Evolutionary conservation across 1,140 invertebrate genomes (phyloP).

Genomic region (Brachionus manjavacas): DNA sequence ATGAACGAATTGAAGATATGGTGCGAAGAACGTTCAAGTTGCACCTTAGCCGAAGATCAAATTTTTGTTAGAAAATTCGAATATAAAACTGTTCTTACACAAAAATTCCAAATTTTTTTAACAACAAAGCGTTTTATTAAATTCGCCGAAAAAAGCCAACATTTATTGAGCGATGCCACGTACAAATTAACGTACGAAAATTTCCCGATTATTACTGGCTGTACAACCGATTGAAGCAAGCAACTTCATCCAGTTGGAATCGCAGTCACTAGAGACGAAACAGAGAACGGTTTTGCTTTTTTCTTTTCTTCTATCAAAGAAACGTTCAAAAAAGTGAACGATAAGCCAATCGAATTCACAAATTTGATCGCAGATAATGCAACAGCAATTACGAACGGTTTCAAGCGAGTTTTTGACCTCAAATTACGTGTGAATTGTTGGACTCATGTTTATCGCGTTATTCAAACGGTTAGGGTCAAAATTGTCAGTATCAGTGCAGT

Average conservation of each 20-base stretch:
- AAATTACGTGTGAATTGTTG: background rate
- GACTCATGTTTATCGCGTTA: background rate
- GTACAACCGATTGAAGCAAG: background rate
- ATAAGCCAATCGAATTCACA: background rate
- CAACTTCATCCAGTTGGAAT: background rate
- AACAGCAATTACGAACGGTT: background rate
- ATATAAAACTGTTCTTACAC: background rate
- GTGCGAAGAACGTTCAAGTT: background rate
- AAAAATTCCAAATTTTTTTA: background rate
- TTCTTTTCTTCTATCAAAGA: background rate
- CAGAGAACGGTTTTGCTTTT: background rate
- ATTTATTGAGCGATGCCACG: background rate
- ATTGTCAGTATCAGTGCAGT: too few relatives aligned
- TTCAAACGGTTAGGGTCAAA: too few relatives aligned
- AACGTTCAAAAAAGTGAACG: background rate
- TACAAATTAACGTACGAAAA: constrained; percentile 2
- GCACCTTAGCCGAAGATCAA: background rate
- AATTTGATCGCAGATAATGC: background rate
- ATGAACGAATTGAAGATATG: background rate
- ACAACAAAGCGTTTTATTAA: background rate
- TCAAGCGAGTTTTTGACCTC: background rate
- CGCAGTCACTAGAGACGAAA: background rate
- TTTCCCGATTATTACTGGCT: background rate
- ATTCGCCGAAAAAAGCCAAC: background rate
- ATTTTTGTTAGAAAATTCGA: constrained; percentile 11